phyloP scores from a whole-genome alignment of 1,140 invertebrate species.

The Drosophila pruinosa region DNA sequence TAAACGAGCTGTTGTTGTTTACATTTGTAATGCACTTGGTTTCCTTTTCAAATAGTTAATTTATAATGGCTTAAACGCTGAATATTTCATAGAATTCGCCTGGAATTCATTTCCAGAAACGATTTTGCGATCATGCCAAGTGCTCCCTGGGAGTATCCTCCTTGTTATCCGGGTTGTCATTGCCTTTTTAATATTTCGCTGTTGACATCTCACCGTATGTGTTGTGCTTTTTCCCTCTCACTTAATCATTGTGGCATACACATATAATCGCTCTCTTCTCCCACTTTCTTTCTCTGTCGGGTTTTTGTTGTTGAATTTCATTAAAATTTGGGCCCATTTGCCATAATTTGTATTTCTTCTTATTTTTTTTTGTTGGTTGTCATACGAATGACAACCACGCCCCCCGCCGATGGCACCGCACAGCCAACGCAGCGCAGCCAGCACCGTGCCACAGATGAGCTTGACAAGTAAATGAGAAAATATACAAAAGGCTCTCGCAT shows the following conservation, averaged over 20 bases:
- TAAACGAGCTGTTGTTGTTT: constrained; percentile 28
- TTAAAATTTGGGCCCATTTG: constrained; percentile 80
- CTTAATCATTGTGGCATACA: background rate
- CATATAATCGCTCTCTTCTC: constrained; percentile 9
- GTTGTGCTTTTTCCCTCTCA: constrained; percentile 2
- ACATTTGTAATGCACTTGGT: constrained; percentile 34
- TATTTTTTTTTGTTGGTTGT: constrained; percentile 21
- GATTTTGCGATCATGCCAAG: background rate
- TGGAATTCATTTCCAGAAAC: constrained; percentile 3
- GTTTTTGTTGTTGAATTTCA: constrained; percentile 73
- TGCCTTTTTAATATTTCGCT: constrained; percentile 59
- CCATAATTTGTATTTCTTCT: constrained; percentile 71
- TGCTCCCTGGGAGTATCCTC: background rate
- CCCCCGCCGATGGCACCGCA: background rate
- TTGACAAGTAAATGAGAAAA: constrained; percentile 70
- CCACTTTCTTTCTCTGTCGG: constrained; percentile 25
- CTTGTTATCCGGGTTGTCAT: constrained; percentile 35
- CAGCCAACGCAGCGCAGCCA: background rate
- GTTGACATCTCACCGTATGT: constrained; percentile 58
- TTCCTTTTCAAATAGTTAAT: constrained; percentile 18
- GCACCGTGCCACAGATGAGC: constrained; percentile 63
- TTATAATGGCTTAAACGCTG: constrained; percentile 3
- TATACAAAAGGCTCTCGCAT: constrained; percentile 33
- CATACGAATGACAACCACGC: constrained; percentile 56
- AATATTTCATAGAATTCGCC: constrained; percentile 22